phyloP scores from a whole-genome alignment of 1,140 invertebrate species.

The Atopsyche davidsoni region DNA sequence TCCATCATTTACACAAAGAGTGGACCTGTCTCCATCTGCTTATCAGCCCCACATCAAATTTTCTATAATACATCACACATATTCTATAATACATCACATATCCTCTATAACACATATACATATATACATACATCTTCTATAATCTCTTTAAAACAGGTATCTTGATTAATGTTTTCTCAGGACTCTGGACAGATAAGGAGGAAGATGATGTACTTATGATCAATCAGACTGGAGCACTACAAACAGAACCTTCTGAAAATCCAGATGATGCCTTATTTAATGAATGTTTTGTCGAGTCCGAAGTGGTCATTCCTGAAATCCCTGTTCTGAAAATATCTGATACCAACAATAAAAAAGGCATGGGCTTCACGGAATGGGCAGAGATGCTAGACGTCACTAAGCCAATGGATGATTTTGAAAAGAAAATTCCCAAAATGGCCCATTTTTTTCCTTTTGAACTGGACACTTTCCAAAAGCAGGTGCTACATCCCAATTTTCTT shows the following conservation, averaged over 20 bases:
- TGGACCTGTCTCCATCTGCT: too few species aligned
- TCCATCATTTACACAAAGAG: too few species aligned
- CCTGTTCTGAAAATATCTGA: conserved; percentile 40
- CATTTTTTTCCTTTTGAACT: conserved; percentile 87
- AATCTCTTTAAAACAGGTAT: too few species aligned
- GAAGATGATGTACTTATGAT: neutral
- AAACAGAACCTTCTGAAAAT: neutral
- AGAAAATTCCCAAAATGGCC: conserved; percentile 79
- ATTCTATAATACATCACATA: too few species aligned
- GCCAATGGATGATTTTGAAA: conserved; percentile 76
- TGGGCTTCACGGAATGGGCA: conserved; percentile 70
- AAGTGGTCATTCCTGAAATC: conserved; percentile 37
- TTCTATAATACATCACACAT: too few species aligned
- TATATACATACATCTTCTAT: too few species aligned
- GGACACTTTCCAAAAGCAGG: conserved; percentile 93
- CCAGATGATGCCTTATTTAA: conserved; percentile 8
- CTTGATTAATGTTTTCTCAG: too few species aligned
- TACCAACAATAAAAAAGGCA: conserved; percentile 34
- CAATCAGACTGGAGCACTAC: neutral
- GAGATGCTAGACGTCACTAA: conserved; percentile 74
- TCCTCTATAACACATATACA: too few species aligned
- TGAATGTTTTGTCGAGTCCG: conserved; percentile 22
- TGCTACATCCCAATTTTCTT: too few species aligned
- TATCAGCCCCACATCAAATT: too few species aligned
- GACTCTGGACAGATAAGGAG: neutral